A percentile compares a stretch with the other conserved stretches of the same genome.
phyloP scores from a whole-genome alignment of 2,888 invertebrate species.

The Diarsia dahlii region DNA sequence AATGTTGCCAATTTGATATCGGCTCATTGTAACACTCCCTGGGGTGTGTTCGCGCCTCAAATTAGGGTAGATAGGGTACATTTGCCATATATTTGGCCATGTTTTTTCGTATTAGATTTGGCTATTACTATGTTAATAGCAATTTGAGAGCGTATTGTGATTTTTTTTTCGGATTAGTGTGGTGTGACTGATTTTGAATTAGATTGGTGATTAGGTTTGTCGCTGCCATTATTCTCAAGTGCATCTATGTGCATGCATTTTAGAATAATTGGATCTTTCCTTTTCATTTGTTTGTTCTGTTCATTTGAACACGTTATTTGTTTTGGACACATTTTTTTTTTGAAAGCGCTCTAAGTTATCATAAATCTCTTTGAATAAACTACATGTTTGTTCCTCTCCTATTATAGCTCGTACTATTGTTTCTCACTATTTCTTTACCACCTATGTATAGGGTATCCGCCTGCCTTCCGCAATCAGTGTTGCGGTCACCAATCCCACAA shows the following conservation, averaged over 20 bases:
- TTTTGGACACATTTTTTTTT: not conserved
- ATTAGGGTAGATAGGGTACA: conserved; percentile 61
- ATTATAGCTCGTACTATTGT: not conserved
- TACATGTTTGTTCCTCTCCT: not conserved
- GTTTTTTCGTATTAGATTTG: conserved; percentile 61
- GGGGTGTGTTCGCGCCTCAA: conserved; percentile 72
- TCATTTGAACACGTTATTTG: conserved; percentile 5
- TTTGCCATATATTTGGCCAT: conserved; percentile 51
- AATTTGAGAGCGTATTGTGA: conserved; percentile 44
- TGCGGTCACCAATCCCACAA: conserved; percentile 39
- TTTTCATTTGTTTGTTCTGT: not conserved
- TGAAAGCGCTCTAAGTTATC: too few species aligned
- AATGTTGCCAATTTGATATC: conserved; percentile 84
- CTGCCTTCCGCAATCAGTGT: conserved; percentile 41
- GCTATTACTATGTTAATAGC: conserved; percentile 58
- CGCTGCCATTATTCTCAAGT: not conserved
- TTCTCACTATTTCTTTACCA: not conserved
- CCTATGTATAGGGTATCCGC: not conserved
- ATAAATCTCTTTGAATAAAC: not conserved
- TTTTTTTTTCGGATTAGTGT: conserved; percentile 36
- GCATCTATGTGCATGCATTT: conserved; percentile 6
- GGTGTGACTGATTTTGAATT: conserved; percentile 56
- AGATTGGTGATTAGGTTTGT: conserved; percentile 19
- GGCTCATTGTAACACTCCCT: conserved; percentile 75
- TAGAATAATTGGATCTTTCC: conserved; percentile 3